Evolutionary conservation across 2,113 vertebrate species (phyloP).

Genomic region (Peromyscus leucopus): DNA sequence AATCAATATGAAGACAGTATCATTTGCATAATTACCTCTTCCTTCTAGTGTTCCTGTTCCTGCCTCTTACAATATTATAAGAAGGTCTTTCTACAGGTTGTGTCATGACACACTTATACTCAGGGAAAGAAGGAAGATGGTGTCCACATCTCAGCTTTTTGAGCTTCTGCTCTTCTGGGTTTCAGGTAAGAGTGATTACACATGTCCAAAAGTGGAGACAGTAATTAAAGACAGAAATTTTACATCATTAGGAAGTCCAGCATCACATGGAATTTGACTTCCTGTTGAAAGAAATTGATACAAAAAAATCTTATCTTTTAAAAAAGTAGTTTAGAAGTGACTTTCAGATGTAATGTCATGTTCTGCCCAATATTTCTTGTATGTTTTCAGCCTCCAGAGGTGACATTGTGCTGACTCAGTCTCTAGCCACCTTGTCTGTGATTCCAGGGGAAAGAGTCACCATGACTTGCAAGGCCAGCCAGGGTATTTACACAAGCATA

Average conservation of each 20-base stretch:
- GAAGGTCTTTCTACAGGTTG: neutral
- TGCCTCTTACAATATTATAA: neutral
- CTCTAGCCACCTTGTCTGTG: neutral
- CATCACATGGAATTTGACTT: too few species aligned
- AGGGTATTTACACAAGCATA: neutral
- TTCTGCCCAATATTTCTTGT: neutral
- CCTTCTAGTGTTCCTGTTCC: too few species aligned
- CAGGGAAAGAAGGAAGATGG: neutral
- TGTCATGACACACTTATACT: neutral
- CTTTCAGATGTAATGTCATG: neutral
- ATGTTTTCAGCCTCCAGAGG: neutral
- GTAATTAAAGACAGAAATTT: neutral
- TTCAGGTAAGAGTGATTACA: neutral
- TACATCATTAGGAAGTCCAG: too few species aligned
- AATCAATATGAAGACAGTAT: neutral
- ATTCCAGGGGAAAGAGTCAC: too few species aligned
- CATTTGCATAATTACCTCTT: neutral
- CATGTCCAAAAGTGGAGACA: neutral
- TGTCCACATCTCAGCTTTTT: neutral
- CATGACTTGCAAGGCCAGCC: neutral
- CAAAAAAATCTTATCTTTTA: neutral
- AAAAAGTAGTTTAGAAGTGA: neutral
- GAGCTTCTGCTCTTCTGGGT: neutral
- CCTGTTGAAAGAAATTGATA: neutral
- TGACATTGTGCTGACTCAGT: neutral